These are phyloP conservation scores for Phaethornis superciliosus DNA, from an alignment of 2,113 vertebrate genomes.

Conservation along the genomic window DNA sequence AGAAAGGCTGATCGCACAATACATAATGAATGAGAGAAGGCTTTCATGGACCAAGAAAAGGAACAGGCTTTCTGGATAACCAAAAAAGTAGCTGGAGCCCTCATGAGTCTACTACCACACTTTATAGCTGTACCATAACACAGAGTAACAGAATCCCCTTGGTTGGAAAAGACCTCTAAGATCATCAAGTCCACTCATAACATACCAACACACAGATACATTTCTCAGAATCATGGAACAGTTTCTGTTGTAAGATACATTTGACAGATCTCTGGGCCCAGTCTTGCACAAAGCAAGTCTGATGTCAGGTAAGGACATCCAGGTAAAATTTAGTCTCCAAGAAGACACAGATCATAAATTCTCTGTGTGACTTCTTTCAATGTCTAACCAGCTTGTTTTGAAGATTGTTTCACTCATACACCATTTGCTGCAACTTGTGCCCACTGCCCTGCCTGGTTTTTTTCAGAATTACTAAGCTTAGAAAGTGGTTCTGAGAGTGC, in stretches of 20 bases:
- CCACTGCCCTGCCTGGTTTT: neutral
- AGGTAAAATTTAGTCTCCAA: neutral
- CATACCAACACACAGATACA: no score
- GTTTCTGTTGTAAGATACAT: no score
- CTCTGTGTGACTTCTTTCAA: neutral
- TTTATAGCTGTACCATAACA: neutral
- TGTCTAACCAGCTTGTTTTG: neutral
- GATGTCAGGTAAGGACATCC: neutral
- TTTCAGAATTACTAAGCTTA: neutral
- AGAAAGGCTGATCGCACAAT: accelerated
- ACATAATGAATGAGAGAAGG: neutral
- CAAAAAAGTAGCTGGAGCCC: neutral
- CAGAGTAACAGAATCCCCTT: neutral
- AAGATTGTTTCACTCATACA: neutral
- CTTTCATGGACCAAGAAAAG: neutral
- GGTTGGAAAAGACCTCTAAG: no score
- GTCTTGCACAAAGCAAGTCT: neutral
- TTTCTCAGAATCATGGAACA: no score
- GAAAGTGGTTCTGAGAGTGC: neutral
- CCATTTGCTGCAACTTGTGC: neutral
- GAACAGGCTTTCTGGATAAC: neutral
- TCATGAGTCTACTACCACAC: neutral
- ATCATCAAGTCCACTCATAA: neutral
- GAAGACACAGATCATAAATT: neutral
- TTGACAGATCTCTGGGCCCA: neutral